Percentiles rank a stretch among this genome's conserved stretches.
These are phyloP conservation scores for Thryonomys swinderianus DNA, from an alignment of 2,113 vertebrate genomes.

Conservation along the genomic window DNA sequence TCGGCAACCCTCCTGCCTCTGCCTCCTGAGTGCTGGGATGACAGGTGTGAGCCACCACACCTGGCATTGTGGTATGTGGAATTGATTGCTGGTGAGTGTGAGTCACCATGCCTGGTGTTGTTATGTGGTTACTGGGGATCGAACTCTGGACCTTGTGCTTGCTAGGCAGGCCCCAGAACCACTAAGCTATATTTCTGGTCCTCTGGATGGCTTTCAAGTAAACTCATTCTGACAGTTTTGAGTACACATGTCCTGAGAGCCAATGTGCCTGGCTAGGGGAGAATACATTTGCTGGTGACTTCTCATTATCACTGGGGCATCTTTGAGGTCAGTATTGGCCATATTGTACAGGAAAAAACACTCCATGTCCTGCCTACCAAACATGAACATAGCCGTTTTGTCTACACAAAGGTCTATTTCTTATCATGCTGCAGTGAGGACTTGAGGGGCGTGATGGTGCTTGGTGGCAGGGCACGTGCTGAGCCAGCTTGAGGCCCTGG, in stretches of 20 bases:
- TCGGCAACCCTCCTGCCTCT: too few species aligned
- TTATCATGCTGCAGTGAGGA: not conserved
- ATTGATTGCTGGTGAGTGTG: too few species aligned
- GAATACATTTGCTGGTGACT: not conserved
- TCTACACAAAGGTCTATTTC: not conserved
- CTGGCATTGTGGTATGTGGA: too few species aligned
- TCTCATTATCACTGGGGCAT: not conserved
- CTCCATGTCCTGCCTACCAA: not conserved
- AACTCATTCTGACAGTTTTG: slow-evolving; percentile 35
- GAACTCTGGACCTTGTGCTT: too few species aligned
- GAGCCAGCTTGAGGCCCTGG: not conserved
- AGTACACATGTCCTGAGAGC: not conserved
- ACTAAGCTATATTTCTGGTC: too few species aligned
- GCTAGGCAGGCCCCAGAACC: too few species aligned
- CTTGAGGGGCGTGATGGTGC: not conserved
- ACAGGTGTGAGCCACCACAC: too few species aligned
- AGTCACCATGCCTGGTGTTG: too few species aligned
- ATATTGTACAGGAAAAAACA: not conserved
- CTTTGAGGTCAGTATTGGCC: not conserved
- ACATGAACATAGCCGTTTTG: not conserved
- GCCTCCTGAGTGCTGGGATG: too few species aligned
- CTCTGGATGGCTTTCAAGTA: not conserved
- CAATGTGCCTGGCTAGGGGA: not conserved
- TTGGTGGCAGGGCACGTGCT: not conserved
- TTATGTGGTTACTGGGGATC: too few species aligned